A percentile compares a stretch with the other conserved stretches of the same genome.
Conservation (phyloP, 2,113 vertebrate species). For the Carassius auratus region DNA sequence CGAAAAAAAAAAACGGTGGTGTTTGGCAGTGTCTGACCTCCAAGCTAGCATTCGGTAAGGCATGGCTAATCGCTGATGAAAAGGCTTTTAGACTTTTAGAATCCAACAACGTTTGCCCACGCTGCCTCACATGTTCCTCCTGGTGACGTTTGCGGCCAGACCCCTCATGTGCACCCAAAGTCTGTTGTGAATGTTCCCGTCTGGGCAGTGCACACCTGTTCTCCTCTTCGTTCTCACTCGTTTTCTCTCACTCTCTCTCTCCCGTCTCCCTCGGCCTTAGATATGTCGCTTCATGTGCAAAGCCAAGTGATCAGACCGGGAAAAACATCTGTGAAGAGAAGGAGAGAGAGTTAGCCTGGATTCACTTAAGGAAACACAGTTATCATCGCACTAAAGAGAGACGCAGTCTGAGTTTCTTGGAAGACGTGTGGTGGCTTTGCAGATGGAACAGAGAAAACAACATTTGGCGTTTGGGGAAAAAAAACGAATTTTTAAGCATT, state of each 20-base stretch:
- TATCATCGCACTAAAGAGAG: slow-evolving; percentile 16
- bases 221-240: slow-evolving; percentile 48
- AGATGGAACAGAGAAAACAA: slow-evolving; percentile 60
- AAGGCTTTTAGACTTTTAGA: slow-evolving; percentile 62
- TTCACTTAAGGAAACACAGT: background rate
- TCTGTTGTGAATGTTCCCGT: slow-evolving; percentile 45
- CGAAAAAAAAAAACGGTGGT: slow-evolving; percentile 59
- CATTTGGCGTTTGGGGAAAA: slow-evolving; percentile 52
- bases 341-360: slow-evolving; percentile 43
- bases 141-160: slow-evolving; percentile 17
- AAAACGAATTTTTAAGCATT: slow-evolving; percentile 35
- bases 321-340: slow-evolving; percentile 88
- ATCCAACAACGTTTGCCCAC: slow-evolving; percentile 72
- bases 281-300: slow-evolving; percentile 99
- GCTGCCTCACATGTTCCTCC: slow-evolving; percentile 48
- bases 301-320: slow-evolving; percentile 95
- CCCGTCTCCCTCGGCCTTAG: slow-evolving; percentile 66
- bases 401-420: slow-evolving; percentile 26
- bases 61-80: slow-evolving; percentile 69
- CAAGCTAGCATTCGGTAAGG: slow-evolving; percentile 59
- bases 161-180: slow-evolving; percentile 20
- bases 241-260: slow-evolving; percentile 40
- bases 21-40: slow-evolving; percentile 78
- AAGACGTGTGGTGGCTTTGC: slow-evolving; percentile 50
- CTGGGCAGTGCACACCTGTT: slow-evolving; percentile 54